Evolutionary conservation across 2,797 vertebrate species (phyloP), one percentile per base, ranked within the genome.

Genomic region (Oryzias sinensis): DNA sequence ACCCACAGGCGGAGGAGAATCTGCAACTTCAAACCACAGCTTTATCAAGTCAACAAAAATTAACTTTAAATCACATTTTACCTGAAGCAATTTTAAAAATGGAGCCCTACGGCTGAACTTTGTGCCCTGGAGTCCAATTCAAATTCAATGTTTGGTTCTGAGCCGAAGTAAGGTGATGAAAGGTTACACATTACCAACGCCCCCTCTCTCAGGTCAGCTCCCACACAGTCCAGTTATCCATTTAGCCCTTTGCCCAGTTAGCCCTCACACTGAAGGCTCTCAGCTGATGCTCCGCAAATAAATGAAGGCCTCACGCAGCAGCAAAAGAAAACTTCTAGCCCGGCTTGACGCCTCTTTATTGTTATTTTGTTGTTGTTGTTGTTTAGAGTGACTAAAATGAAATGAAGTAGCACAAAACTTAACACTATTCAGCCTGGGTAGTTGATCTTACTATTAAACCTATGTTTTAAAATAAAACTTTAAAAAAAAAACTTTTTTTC

Each of bases 101-200:
- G 49, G 64, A 73, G 53, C 41, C 22, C 46, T 41, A 22, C 6
- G 37, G 47, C 16, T 65, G 67, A 74, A 67, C 66, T 77, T 40
- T 58, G n/a, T 29, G 48, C 74, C 57, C 55, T 61, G 65, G 49
- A 40, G 47, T 62, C 47, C 44, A 29, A 76, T 84, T 76, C 70
- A 81, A 83, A 87, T 88, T 85, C 82, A 87, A 58, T 46, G 50
- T 14, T 43, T 51, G 59, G 37, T 68, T 59, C 54, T 41, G 63
- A 66, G 62, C 57, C 58, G 62, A 62, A 40, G 50, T 60, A 56
- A 17, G 65, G 20, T 58, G 65, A 64, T 64, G 46, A 3, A 25
- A 18, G 75, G 56, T 90, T 89, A 89, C 70, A 86, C 74, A 89
- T 90, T 90, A 84, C 70, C 62, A 16, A 46, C 17, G 8, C 5